Base-by-base conservation (phyloP, 2,797 vertebrate genomes). In the Malacoctenus gilli region DNA sequence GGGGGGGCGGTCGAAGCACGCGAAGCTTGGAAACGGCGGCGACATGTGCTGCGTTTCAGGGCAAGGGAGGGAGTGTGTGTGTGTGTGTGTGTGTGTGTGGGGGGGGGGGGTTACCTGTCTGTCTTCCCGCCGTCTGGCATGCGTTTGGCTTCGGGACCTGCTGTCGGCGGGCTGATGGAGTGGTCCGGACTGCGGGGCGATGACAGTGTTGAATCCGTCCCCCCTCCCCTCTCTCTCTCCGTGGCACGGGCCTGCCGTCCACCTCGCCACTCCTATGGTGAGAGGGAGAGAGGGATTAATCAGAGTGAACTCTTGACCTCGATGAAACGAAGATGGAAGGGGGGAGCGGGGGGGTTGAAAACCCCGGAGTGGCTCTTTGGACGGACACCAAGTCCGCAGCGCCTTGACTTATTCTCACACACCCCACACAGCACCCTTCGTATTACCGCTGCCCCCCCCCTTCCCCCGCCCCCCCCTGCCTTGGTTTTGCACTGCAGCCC, bases 201-300 rank as follows among this genome's bases (percentile, higher is more conserved):
- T 80, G 82, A 87, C 77, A 84, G 71, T 23, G 59, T 79, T 76
- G 76, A 83, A 85, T 80, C 69, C 69, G n/a, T n/a, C n/a, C n/a
- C n/a, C n/a, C n/a, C n/a, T n/a, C n/a, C n/a, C n/a, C n/a, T n/a
- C n/a, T n/a, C n/a, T n/a, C 9, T 25, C 9, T 48, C 57, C 5
- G 15, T 71, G 73, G 68, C 68, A 75, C 43, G 51, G 59, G 31
- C 61, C 63, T 69, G 64, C 63, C 63, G 68, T 80, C 70, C 71
- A 48, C 64, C 37, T 61, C 61, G 22, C 40, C 34, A 15, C 32
- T 44, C 20, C 42, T 31, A 40, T 44, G n/a, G 16, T 43, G 12
- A 4, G 35, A 16, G 35, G 47, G 23, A 67, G 65, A n/a, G 6
- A 21, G 13, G 9, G 22, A 56, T 37, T 23, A 25, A 63, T 74